Conservation (phyloP, 2,888 invertebrate species). For the Agrotis puta region DNA sequence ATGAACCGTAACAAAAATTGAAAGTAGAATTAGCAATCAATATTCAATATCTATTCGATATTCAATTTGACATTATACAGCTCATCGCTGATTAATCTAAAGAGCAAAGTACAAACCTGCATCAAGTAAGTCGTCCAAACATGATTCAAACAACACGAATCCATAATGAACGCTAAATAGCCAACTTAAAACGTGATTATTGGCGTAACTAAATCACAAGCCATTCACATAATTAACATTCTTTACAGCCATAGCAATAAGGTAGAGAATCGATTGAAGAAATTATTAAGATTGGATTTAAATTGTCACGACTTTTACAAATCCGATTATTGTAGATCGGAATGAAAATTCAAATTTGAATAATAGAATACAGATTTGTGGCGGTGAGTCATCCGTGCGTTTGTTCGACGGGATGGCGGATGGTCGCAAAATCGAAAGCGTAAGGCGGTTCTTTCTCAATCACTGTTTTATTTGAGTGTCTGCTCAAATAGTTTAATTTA, state of each 20-base stretch:
- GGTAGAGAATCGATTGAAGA: constrained; percentile 39
- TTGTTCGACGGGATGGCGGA: constrained; percentile 22
- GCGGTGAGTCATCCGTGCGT: constrained; percentile 45
- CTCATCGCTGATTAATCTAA: constrained; percentile 27
- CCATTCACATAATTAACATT: constrained; percentile 39
- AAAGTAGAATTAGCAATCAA: constrained; percentile 13
- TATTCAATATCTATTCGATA: constrained; percentile 6
- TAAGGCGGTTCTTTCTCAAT: not conserved
- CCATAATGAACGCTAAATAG: constrained; percentile 51
- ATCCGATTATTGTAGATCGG: constrained; percentile 70
- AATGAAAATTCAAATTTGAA: constrained; percentile 73
- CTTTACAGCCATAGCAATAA: constrained; percentile 28
- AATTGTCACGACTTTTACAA: constrained; percentile 60
- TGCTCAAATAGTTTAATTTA: not conserved
- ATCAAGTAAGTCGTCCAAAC: constrained; percentile 47
- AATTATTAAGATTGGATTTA: constrained; percentile 50
- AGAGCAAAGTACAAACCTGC: constrained; percentile 37
- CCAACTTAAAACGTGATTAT: constrained; percentile 54
- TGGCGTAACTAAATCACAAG: constrained; percentile 53
- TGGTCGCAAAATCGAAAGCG: constrained; percentile 30
- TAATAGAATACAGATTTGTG: constrained; percentile 62
- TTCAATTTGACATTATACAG: constrained; percentile 19
- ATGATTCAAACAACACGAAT: constrained; percentile 49
- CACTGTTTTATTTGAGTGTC: not conserved
- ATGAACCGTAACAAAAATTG: not conserved